Conservation (phyloP, 2,113 vertebrate species). For the Cyanistes caeruleus region DNA sequence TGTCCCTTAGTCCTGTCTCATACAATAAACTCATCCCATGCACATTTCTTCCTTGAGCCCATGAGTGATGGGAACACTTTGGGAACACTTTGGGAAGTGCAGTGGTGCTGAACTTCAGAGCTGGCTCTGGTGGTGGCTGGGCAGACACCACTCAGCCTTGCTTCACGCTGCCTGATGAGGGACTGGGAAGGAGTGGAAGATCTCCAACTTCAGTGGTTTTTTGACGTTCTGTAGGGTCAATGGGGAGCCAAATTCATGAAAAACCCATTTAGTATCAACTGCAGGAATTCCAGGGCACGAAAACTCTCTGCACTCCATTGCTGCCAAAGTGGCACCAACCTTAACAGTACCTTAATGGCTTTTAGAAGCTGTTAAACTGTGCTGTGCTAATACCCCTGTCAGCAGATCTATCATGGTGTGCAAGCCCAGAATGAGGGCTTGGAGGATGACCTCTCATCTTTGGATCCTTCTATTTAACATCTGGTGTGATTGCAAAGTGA, state of each 20-base stretch:
- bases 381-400: background rate
- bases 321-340: background rate
- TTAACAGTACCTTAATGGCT: background rate
- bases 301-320: background rate
- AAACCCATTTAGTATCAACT: background rate
- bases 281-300: background rate
- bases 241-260: background rate
- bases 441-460: background rate
- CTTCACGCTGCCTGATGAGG: background rate
- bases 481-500: background rate
- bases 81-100: background rate
- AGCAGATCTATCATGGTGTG: background rate
- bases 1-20: background rate
- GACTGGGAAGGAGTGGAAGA: background rate
- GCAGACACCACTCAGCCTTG: background rate
- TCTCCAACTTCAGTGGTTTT: background rate
- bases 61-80: no score
- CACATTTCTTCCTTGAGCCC: background rate
- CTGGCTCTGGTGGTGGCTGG: background rate
- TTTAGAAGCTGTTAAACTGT: background rate
- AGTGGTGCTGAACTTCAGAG: background rate
- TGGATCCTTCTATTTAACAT: background rate
- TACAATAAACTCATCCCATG: background rate
- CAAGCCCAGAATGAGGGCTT: background rate
- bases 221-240: background rate